A percentile compares a stretch with the other conserved stretches of the same genome.
Evolutionary conservation across 2,113 vertebrate genomes (phyloP).

Genomic region (Rhynchomys soricoides): DNA sequence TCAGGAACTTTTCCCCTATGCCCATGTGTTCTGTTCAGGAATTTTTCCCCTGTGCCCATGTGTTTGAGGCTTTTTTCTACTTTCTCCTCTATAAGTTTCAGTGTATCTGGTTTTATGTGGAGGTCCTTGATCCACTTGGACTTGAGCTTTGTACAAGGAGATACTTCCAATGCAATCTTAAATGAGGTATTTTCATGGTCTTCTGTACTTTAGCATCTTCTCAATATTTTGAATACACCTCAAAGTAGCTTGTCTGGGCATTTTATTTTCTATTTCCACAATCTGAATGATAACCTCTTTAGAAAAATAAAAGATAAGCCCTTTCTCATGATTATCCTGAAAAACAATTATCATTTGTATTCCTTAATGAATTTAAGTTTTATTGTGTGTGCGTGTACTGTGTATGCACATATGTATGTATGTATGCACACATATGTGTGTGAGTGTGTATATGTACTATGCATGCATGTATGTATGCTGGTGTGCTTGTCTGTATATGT

Average conservation of each 20-base stretch:
- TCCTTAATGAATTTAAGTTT: background rate
- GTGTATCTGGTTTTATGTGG: no score
- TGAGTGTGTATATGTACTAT: background rate
- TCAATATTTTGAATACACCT: background rate
- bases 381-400: background rate
- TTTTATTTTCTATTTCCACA: constrained; percentile 14
- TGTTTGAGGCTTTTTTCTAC: no score
- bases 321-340: background rate
- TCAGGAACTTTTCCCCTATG: no score
- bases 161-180: background rate
- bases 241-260: background rate
- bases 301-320: background rate
- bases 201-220: background rate
- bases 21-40: no score
- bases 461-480: background rate
- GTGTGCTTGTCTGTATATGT: background rate
- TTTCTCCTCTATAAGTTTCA: no score
- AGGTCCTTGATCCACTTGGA: no score
- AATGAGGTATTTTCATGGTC: background rate
- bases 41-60: no score
- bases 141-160: no score
- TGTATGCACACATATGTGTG: background rate
- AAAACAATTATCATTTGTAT: background rate
- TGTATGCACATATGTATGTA: no score
- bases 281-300: background rate